Conservation (phyloP, 2,888 invertebrate species). For the Ashinkailepas kermadecensis region DNA sequence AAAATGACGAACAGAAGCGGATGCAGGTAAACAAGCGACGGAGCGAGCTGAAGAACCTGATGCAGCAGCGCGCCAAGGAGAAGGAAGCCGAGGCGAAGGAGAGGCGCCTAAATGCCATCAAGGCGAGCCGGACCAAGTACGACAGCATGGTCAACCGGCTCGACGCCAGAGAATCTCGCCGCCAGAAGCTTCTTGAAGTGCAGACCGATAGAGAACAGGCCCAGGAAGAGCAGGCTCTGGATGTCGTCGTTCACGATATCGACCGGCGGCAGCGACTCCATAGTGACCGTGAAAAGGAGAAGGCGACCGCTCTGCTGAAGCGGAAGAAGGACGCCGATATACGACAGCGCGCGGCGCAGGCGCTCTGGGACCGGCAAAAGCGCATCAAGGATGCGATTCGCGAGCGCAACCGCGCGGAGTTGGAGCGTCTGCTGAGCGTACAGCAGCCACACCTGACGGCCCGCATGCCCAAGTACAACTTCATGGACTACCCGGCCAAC, state of each 20-base stretch:
- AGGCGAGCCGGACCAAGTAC: neutral
- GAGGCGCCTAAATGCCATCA: neutral
- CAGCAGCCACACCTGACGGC: neutral
- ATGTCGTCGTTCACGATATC: neutral
- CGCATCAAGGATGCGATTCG: neutral
- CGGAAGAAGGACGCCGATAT: neutral
- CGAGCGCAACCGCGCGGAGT: neutral
- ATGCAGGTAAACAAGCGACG: neutral
- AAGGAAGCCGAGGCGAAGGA: neutral
- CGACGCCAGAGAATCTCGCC: neutral
- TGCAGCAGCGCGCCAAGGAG: neutral
- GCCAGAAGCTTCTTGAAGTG: neutral
- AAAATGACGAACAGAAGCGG: neutral
- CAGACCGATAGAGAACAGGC: neutral
- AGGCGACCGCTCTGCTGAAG: neutral
- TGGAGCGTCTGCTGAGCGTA: neutral
- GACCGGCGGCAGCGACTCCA: too few relatives aligned
- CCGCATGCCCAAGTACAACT: neutral
- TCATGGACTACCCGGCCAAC: constrained; percentile 21
- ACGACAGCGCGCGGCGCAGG: neutral
- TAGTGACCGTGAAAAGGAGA: neutral
- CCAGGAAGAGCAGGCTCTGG: neutral
- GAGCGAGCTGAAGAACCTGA: neutral
- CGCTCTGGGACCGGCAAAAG: neutral
- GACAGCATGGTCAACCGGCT: neutral